Evolutionary conservation across 1,140 invertebrate genomes (phyloP).

Genomic region (Heliconius melpomene): DNA sequence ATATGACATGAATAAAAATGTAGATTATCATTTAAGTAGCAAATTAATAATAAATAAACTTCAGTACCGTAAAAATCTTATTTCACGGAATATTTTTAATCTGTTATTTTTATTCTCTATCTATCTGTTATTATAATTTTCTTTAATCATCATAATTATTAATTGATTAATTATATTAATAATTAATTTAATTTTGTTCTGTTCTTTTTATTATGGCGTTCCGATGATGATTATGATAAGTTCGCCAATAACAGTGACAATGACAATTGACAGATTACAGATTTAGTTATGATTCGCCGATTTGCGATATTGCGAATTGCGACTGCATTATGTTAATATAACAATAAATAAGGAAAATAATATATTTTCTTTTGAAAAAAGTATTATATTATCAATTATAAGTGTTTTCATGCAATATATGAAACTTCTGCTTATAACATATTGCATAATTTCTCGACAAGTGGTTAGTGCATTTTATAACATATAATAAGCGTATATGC

Average conservation of each 20-base stretch:
- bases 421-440: slow-evolving; percentile 17
- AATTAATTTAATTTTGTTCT: too few relatives aligned
- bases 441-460: slow-evolving; percentile 31
- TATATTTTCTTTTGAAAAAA: not conserved
- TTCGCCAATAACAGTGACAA: not conserved
- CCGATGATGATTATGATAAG: too few relatives aligned
- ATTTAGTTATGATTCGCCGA: slow-evolving; percentile 13
- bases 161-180: too few relatives aligned
- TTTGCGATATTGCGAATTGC: slow-evolving; percentile 25
- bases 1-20: too few relatives aligned
- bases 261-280: slow-evolving; percentile 1
- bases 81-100: too few relatives aligned
- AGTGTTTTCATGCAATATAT: slow-evolving; percentile 17
- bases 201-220: too few relatives aligned
- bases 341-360: not conserved
- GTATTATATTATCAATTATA: not conserved
- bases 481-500: slow-evolving; percentile 15
- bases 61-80: too few relatives aligned
- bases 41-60: too few relatives aligned
- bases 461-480: slow-evolving; percentile 25
- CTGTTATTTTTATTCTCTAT: too few relatives aligned
- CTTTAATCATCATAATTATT: too few relatives aligned
- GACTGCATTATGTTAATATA: slow-evolving; percentile 1
- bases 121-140: too few relatives aligned
- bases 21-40: too few relatives aligned